Evolutionary conservation across 2,888 invertebrate species (phyloP).

Genomic region (Calephelis perditalis): DNA sequence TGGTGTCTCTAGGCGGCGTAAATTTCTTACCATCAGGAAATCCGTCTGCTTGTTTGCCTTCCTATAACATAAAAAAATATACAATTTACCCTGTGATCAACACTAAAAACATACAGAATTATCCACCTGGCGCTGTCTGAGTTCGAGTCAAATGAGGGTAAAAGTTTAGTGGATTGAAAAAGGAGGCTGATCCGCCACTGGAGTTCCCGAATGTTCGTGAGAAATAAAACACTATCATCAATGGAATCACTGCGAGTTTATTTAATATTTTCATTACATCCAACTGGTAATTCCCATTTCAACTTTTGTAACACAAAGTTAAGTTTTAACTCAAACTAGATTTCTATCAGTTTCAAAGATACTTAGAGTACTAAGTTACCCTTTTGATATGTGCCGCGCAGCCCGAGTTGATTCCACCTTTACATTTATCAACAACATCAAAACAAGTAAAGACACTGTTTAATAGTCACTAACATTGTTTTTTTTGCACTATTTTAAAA

Average conservation of each 20-base stretch:
- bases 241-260: conserved; percentile 79
- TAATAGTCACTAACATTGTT: conserved; percentile 40
- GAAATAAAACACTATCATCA: conserved; percentile 50
- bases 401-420: conserved; percentile 71
- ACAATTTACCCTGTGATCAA: too few species aligned
- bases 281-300: conserved; percentile 64
- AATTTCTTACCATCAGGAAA: too few species aligned
- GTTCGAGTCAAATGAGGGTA: too few species aligned
- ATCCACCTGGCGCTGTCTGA: too few species aligned
- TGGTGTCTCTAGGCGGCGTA: too few species aligned
- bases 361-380: conserved; percentile 73
- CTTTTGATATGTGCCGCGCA: conserved; percentile 67
- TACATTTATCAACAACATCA: conserved; percentile 76
- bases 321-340: conserved; percentile 40
- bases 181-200: too few species aligned
- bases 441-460: conserved; percentile 67
- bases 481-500: too few species aligned
- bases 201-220: too few species aligned
- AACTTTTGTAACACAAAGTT: conserved; percentile 51
- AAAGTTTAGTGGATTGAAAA: too few species aligned
- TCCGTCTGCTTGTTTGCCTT: too few species aligned
- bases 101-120: too few species aligned
- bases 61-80: too few species aligned
- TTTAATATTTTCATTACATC: conserved; percentile 70
- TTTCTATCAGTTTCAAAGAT: conserved; percentile 66